Base-by-base conservation (phyloP, 2,888 invertebrate genomes). In the Sesia bembeciformis region DNA sequence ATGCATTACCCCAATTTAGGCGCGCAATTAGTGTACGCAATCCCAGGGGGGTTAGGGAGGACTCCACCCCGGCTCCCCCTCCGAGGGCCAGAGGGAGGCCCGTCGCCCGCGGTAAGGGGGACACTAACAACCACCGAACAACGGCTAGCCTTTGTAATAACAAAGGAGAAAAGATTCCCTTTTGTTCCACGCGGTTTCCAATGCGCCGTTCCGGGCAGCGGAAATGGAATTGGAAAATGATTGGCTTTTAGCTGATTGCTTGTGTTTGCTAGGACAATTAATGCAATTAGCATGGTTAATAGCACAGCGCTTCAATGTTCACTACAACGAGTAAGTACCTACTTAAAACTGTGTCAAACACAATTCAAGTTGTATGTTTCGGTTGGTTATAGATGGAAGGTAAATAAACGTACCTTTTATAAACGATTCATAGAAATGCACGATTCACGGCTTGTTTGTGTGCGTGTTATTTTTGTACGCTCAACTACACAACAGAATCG, bases 171-270 rank as follows among this genome's bases (percentile, higher is more conserved):
- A 23, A 23, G 72, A 73, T 73, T 72, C 78, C 67, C 74, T 73
- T 78, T 77, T 81, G 78, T 81, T 72, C 78, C 66, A 72, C 65
- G 62, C 72, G 72, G 76, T 81, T 80, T 81, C 77, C 81, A 74
- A 62, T 62, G 64, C 66, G 65, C 66, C n/a, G 66, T 68, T 64
- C 65, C 70, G 74, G 74, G 72, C 79, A 73, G 67, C 78, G 84
- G 84, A 84, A 84, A 88, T 86, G 81, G 78, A 78, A 86, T 86
- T 85, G 82, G 84, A 84, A 87, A 87, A 84, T 84, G 78, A 82
- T 84, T 77, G 70, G 83, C 87, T 88, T 87, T 88, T 88, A 88
- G 87, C 72, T 85, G 85, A 88, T 88, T 88, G 84, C 73, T 40
- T 53, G 59, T 59, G 39, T 50, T 50, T 50, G 39, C 23, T 39